Conservation (phyloP, 1,140 invertebrate species). For the Brachionus rubens region DNA sequence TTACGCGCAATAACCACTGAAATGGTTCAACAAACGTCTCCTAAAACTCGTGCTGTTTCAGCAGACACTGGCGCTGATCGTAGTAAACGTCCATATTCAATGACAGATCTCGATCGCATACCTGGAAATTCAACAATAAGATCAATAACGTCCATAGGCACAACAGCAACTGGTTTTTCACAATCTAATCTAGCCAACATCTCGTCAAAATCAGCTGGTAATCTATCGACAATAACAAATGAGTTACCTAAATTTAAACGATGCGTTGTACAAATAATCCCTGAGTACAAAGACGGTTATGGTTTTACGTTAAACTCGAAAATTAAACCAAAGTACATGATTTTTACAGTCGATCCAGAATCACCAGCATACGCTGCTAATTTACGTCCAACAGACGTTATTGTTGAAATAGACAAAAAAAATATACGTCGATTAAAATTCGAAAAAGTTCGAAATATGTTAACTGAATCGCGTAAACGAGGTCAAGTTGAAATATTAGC, state of each 20-base stretch:
- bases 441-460: conserved; percentile 25
- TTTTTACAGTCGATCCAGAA: conserved; percentile 39
- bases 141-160: conserved; percentile 27
- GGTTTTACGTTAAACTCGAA: conserved; percentile 35
- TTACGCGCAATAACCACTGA: conserved; percentile 5
- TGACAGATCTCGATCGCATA: conserved; percentile 32
- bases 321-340: conserved; percentile 17
- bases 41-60: conserved; percentile 1
- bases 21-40: not conserved
- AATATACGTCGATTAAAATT: conserved; percentile 40
- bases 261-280: conserved; percentile 22
- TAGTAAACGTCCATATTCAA: conserved; percentile 22
- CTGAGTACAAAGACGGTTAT: conserved; percentile 1
- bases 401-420: conserved; percentile 42
- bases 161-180: conserved; percentile 34
- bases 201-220: conserved; percentile 41
- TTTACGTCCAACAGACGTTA: conserved; percentile 35
- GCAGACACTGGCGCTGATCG: conserved; percentile 28
- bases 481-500: conserved; percentile 44
- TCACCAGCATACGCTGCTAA: conserved; percentile 44
- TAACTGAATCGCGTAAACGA: not conserved
- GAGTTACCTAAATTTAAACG: conserved; percentile 24
- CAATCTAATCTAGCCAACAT: conserved; percentile 26
- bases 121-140: conserved; percentile 18
- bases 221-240: not conserved